Evolutionary conservation across 2,888 invertebrate species (phyloP).

Genomic region (Lithophane ornitopus): DNA sequence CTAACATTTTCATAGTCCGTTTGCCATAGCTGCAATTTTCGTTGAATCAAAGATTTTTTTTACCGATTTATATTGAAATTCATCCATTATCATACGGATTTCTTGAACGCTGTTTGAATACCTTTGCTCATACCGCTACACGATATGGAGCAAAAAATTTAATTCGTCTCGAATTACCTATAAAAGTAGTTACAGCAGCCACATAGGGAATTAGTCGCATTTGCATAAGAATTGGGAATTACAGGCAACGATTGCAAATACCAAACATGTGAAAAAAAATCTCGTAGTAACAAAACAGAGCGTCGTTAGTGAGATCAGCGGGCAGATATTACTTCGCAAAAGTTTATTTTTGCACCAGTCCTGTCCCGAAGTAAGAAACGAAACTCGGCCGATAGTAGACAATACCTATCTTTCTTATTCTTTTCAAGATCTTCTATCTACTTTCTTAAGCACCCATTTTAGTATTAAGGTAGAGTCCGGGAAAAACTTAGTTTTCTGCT

Average conservation of each 20-base stretch:
- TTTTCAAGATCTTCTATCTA: constrained; percentile 13
- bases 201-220: constrained; percentile 34
- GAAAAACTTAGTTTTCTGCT: background rate
- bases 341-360: constrained; percentile 48
- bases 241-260: constrained; percentile 3
- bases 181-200: constrained; percentile 2
- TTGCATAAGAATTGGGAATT: constrained; percentile 24
- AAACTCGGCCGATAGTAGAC: constrained; percentile 44
- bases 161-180: background rate
- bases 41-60: background rate
- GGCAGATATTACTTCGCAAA: constrained; percentile 47
- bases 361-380: constrained; percentile 11
- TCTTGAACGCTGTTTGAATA: background rate
- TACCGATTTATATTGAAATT: background rate
- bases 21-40: constrained; percentile 14
- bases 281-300: constrained; percentile 1
- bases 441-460: constrained; percentile 38
- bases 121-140: background rate
- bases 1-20: constrained; percentile 28
- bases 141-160: constrained; percentile 8
- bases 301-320: constrained; percentile 26
- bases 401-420: constrained; percentile 48
- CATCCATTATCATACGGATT: background rate
- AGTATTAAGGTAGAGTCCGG: background rate
- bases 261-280: background rate